Base-by-base conservation (phyloP, 2,113 vertebrate genomes). In the Rhynchomys soricoides region DNA sequence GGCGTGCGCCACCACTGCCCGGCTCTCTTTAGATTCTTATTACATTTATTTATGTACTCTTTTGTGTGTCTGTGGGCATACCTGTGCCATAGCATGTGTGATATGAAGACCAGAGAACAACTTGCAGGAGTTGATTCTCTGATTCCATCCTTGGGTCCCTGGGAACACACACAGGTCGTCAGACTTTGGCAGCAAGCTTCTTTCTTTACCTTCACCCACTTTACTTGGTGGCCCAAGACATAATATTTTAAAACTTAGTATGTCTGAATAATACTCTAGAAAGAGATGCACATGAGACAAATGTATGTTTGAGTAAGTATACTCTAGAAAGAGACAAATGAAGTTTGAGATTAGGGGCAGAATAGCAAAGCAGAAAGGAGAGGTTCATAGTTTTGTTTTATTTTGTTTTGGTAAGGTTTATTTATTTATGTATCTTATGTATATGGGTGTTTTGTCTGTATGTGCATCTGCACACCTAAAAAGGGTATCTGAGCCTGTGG, bases 301-400 rank as follows among this genome's bases (percentile, higher is more conserved):
- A 64, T 64, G 13, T 90, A 0, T 83, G 2, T 92, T 70, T 90
- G 71, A 74, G 81, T 71, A 86, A 92, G 10, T 64, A 64, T 75
- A 93, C 48, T 29, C 75, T 93, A 34, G 40, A 77, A 90, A 92
- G 89, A 91, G 83, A 45, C 31, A 59, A 89, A 74, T 75, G 45
- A 75, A 21, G n/a, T 89, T 93, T n/a, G 62, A 92, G 96, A 79
- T 90, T 94, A 92, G 50, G 34, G n/a, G 12, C 22, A 86, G 91
- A 94, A 86, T 90, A 31, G 59, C 40, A 89, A 93, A 37, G 37
- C 57, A 78, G 78, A 86, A 90, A 77, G 7, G 5, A 89, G n/a
- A 64, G 5, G 40, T 12, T 19, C 24, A 81, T 52, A 21, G 52
- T 79, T 52, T 78, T 34, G 73, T 68, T 70, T 70, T 70, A 7